Percentiles rank a stretch among this genome's conserved stretches.
Evolutionary conservation across 1,140 invertebrate genomes (phyloP).

Genomic region (Drosophila prosaltans): DNA sequence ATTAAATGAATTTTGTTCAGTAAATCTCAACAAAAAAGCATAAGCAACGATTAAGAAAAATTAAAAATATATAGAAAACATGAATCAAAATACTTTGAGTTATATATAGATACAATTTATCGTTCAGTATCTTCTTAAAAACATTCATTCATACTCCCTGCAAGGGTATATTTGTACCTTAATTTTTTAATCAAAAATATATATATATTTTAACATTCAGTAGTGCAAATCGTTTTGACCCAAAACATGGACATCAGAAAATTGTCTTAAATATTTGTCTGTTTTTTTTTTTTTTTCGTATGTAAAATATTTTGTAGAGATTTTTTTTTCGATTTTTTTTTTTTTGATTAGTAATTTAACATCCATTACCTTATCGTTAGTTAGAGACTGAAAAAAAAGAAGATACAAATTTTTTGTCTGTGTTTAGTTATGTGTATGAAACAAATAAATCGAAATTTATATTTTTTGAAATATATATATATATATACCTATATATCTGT

Average conservation of each 20-base stretch:
- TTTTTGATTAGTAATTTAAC: slow-evolving; percentile 69
- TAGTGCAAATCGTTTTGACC: slow-evolving; percentile 34
- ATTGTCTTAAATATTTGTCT: slow-evolving; percentile 46
- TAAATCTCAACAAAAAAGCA: too few relatives aligned
- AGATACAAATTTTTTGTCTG: slow-evolving; percentile 39
- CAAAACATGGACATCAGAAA: slow-evolving; percentile 67
- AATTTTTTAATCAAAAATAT: background rate
- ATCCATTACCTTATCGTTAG: slow-evolving; percentile 74
- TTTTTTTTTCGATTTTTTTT: slow-evolving; percentile 17
- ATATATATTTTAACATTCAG: background rate
- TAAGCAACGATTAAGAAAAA: too few relatives aligned
- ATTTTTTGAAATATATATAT: slow-evolving; percentile 9
- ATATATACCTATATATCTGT: slow-evolving; percentile 10
- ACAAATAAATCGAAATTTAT: slow-evolving; percentile 16
- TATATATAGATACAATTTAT: too few relatives aligned
- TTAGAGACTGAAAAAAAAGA: slow-evolving; percentile 62
- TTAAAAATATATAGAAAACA: too few relatives aligned
- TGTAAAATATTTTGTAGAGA: slow-evolving; percentile 17
- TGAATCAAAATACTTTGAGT: too few relatives aligned
- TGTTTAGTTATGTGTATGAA: slow-evolving; percentile 18
- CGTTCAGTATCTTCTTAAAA: too few relatives aligned
- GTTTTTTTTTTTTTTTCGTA: slow-evolving; percentile 14
- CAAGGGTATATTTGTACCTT: background rate
- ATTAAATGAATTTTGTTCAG: too few relatives aligned
- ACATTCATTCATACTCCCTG: background rate